These are phyloP conservation scores for Hippopotamus amphibius DNA, from an alignment of 2,113 vertebrate genomes.

Conservation along the genomic window DNA sequence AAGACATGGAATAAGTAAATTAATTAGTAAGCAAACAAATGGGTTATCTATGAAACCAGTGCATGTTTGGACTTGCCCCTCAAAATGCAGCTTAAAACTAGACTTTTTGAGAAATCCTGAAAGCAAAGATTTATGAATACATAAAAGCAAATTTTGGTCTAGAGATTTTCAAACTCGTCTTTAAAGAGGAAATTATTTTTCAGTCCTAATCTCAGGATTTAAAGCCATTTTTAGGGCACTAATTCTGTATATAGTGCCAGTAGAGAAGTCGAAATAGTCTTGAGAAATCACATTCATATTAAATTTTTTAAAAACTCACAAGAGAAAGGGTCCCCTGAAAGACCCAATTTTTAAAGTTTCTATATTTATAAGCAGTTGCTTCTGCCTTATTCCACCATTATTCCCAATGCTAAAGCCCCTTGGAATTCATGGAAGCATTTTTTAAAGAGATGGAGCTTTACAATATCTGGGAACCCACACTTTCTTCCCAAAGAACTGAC, in stretches of 20 bases:
- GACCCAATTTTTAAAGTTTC: neutral
- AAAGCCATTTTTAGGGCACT: neutral
- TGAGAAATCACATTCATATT: neutral
- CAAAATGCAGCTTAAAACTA: slow-evolving; percentile 24
- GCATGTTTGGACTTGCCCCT: neutral
- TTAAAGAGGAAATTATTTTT: neutral
- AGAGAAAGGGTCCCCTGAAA: neutral
- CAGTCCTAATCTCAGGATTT: neutral
- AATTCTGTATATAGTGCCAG: rapidly evolving
- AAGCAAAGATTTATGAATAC: neutral
- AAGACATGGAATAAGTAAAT: neutral
- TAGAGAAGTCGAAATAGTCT: neutral
- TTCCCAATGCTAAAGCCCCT: neutral
- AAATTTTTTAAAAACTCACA: neutral
- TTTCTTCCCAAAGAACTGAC: neutral
- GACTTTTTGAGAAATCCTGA: neutral
- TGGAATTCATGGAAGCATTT: neutral
- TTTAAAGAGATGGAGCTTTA: neutral
- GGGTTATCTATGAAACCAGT: neutral
- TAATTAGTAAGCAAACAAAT: neutral
- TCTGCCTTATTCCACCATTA: neutral
- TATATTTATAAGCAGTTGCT: neutral
- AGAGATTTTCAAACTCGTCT: neutral
- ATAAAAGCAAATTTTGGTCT: neutral
- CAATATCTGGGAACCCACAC: neutral